Conservation (phyloP, 2,888 invertebrate species). For the Polyploca ridens region DNA sequence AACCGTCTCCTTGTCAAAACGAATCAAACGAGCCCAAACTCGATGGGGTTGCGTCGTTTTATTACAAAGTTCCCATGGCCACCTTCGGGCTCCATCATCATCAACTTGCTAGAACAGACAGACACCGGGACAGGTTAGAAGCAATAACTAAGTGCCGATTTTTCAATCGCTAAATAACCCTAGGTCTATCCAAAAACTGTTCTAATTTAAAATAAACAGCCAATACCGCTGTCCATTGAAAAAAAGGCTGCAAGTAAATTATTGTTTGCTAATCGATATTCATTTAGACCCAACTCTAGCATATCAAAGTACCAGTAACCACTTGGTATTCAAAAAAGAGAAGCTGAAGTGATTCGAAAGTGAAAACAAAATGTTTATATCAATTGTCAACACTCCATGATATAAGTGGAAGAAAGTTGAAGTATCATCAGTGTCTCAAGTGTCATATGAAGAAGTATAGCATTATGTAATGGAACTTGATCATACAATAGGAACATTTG, state of each 20-base stretch:
- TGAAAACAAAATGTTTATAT: slow-evolving; percentile 7
- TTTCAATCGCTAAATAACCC: no score
- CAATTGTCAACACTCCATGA: slow-evolving; percentile 2
- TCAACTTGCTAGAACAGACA: no score
- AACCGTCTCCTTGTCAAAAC: no score
- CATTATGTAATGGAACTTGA: neutral
- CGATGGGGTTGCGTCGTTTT: no score
- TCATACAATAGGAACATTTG: neutral
- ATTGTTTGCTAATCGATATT: neutral
- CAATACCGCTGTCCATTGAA: no score
- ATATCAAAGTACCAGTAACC: neutral
- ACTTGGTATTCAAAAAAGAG: slow-evolving; percentile 3
- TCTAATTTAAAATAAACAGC: no score
- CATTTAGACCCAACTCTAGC: neutral
- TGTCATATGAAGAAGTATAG: neutral
- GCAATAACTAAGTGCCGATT: no score
- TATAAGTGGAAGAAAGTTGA: slow-evolving; percentile 3
- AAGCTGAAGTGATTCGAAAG: neutral
- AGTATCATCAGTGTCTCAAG: neutral
- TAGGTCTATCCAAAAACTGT: no score
- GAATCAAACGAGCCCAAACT: no score
- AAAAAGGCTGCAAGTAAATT: neutral
- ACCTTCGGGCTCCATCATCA: no score
- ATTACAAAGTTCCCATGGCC: no score
- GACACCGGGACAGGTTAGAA: no score